Evolutionary conservation across 2,888 invertebrate species (phyloP), one percentile per base, ranked within the genome.

Genomic region (Pogonocherus hispidulus): DNA sequence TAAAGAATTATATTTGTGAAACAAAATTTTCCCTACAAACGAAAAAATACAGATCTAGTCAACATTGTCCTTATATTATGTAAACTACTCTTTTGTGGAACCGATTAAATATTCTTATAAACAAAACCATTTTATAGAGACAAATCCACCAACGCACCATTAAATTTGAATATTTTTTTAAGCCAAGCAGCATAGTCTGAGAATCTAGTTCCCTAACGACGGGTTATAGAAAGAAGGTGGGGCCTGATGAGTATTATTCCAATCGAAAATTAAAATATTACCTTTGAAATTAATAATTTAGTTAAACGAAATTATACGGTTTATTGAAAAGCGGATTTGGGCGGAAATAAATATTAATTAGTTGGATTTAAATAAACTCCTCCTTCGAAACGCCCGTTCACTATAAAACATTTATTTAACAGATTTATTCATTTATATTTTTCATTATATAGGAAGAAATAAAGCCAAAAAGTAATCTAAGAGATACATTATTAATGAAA

Each of bases 321-420:
- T 52, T 22, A 56, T 56, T 56, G 44, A 57, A 57, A 57, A 57
- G 23, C 11, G 1, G 44, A 46, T 9, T 46, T 44, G 27, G 57
- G 46, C 44, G 57, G 57, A 57, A 57, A 46, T 44, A 20, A 41
- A 44, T 51, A 27, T 57, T 46, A 44, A 37, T 23, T 27, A 22
- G 44, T 44, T 57, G 44, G 46, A 57, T 57, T 57, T 57, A 41
- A 57, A 57, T 57, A 44, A 46, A 44, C 57, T 57, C 46, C 56
- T 56, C 56, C 56, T 19, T 44, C 14, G 41, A 20, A 56, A 20
- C 57, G 57, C 57, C 57, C 44, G 57, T 44, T 32, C 22, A 44
- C 27, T 14, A 57, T 57, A 46, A 44, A 57, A 46, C 22, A 20
- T 55, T 55, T n/a, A n/a, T n/a, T n/a, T n/a, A n/a, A 55, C 41